Evolutionary conservation across 2,888 invertebrate species (phyloP), one percentile per base, ranked within the genome.

Genomic region (Latheticus oryzae): DNA sequence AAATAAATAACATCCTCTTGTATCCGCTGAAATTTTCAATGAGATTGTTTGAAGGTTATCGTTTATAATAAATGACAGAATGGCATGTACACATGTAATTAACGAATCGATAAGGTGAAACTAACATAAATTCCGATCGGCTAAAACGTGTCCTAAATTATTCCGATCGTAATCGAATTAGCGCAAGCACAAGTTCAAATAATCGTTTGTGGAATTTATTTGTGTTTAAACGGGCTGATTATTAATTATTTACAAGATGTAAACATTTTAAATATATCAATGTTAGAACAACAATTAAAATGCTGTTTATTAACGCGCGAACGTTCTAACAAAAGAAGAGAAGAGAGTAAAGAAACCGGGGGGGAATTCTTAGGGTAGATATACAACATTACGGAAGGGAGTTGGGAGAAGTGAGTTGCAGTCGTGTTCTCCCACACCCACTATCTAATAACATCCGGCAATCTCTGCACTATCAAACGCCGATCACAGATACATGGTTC

Each of bases 81-180:
- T 40, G 38, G 51, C 40, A 51, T 51, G 40, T 40, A 40, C 51
- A 40, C 51, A 51, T 32, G 51, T 51, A 51, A 51, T 51, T 40
- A 51, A 38, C 51, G 32, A 32, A 40, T 40, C 40, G 51, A 38
- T 40, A 40, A 51, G 30, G 40, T 40, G 40, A 40, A 51, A 51
- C 51, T 32, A 50, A 37, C 51, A 51, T 38, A 51, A 51, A 51
- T 51, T 51, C 19, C 30, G 43, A 52, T 52, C 24, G 47, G 21
- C 30, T 26, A 45, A 45, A 47, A 28, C 45, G 32, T 17, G 33
- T 47, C 47, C 47, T 57, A 37, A 57, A 57, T 57, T 50, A 57
- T 57, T 57, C 43, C 42, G 38, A 50, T 50, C 43, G 37, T 51
- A 57, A 57, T 57, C 57, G 43, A 50, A 57, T 57, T 50, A 51